These are phyloP conservation scores for Aquatica leii DNA, from an alignment of 2,888 invertebrate species.

Conservation along the genomic window DNA sequence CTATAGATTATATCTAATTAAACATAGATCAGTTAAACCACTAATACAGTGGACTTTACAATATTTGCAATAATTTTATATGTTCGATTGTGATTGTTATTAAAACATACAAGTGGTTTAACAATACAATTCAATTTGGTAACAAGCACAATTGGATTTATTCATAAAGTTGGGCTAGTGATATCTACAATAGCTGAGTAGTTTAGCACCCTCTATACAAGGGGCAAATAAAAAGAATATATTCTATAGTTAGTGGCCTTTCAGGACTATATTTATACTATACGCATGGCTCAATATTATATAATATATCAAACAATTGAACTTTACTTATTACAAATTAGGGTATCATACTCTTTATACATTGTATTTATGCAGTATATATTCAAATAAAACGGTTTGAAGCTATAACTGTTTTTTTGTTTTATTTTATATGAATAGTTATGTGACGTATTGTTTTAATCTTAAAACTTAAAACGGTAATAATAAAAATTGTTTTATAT, in stretches of 20 bases:
- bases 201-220: conserved; percentile 55
- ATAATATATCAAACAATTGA: conserved; percentile 44
- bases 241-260: conserved; percentile 56
- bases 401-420: too few species aligned
- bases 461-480: too few species aligned
- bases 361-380: conserved; percentile 48
- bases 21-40: conserved; percentile 41
- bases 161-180: conserved; percentile 53
- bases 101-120: background rate
- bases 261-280: conserved; percentile 47
- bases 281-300: conserved; percentile 53
- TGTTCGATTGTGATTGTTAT: conserved; percentile 18
- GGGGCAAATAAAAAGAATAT: conserved; percentile 44
- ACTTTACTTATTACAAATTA: conserved; percentile 37
- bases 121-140: conserved; percentile 5
- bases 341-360: conserved; percentile 42
- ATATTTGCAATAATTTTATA: conserved; percentile 28
- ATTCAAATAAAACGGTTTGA: conserved; percentile 49
- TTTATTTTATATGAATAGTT: too few species aligned
- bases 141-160: conserved; percentile 26
- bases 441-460: too few species aligned
- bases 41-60: conserved; percentile 44
- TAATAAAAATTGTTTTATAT: too few species aligned
- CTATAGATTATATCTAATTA: conserved; percentile 30
- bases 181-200: conserved; percentile 52